Evolutionary conservation across 2,888 invertebrate genomes (phyloP).

Genomic region (Pediacus dermestoides): DNA sequence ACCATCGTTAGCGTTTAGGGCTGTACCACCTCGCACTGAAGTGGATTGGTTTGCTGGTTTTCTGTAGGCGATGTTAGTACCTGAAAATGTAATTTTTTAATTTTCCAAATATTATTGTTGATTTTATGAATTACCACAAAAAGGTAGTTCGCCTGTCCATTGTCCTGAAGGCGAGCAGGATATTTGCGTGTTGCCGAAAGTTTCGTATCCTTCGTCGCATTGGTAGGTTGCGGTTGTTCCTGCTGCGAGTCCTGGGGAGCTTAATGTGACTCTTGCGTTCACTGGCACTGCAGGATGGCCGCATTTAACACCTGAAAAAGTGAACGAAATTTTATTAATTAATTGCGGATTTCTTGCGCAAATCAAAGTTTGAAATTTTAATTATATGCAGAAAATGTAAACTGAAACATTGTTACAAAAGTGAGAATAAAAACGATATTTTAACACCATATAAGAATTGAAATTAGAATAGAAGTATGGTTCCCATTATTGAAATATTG

Average conservation of each 20-base stretch:
- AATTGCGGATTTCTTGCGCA: too few relatives aligned
- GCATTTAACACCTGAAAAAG: slow-evolving; percentile 54
- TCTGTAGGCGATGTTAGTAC: slow-evolving; percentile 78
- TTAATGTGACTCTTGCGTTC: slow-evolving; percentile 70
- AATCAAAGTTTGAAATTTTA: neutral
- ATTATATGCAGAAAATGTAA: too few relatives aligned
- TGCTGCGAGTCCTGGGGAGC: slow-evolving; percentile 53
- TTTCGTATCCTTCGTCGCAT: slow-evolving; percentile 83
- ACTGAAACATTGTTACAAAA: too few relatives aligned
- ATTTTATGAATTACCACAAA: slow-evolving; percentile 65
- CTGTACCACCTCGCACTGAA: slow-evolving; percentile 77
- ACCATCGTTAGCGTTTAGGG: slow-evolving; percentile 84
- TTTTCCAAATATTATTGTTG: neutral
- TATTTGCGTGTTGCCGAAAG: slow-evolving; percentile 71
- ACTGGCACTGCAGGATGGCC: slow-evolving; percentile 83
- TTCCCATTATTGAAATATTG: too few relatives aligned
- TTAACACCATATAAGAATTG: too few relatives aligned
- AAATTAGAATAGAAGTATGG: too few relatives aligned
- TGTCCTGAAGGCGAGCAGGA: slow-evolving; percentile 69
- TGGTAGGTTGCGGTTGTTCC: slow-evolving; percentile 72
- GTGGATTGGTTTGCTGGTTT: slow-evolving; percentile 91
- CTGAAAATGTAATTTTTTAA: slow-evolving; percentile 53
- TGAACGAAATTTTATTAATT: slow-evolving; percentile 7
- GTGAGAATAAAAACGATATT: too few relatives aligned
- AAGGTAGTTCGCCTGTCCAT: slow-evolving; percentile 79